Conservation (phyloP, 2,888 invertebrate species). For the Eupithecia tripunctaria region DNA sequence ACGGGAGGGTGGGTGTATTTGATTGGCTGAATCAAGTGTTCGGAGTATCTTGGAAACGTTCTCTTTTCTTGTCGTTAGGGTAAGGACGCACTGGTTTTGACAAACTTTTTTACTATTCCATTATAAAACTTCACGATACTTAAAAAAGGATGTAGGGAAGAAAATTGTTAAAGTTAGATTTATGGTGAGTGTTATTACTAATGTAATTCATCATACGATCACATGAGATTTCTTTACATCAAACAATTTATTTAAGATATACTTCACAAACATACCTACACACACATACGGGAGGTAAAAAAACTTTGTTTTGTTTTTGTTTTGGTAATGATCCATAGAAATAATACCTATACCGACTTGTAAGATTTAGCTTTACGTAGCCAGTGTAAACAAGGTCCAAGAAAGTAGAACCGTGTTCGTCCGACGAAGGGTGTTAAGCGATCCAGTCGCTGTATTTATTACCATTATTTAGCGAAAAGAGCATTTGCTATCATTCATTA, state of each 20-base stretch:
- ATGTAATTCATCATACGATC: background rate
- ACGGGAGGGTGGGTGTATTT: conserved; percentile 83
- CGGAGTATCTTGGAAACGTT: conserved; percentile 83
- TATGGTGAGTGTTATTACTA: background rate
- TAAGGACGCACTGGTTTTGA: conserved; percentile 64
- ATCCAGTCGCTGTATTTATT: conserved; percentile 81
- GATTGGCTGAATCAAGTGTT: conserved; percentile 88
- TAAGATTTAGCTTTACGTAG: conserved; percentile 13
- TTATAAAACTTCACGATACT: background rate
- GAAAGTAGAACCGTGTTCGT: conserved; percentile 45
- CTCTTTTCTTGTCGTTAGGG: conserved; percentile 75
- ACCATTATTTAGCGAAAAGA: conserved; percentile 82
- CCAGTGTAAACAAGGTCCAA: conserved; percentile 43
- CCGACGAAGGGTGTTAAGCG: conserved; percentile 70
- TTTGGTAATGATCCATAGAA: background rate
- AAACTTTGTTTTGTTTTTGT: no score
- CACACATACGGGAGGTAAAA: background rate
- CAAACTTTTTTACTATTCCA: background rate
- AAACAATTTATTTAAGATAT: background rate
- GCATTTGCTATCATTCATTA: conserved; percentile 80
- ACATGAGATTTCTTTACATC: background rate
- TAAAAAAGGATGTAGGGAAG: background rate
- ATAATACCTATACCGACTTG: background rate
- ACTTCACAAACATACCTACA: background rate
- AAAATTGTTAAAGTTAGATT: background rate